phyloP scores from a whole-genome alignment of 2,888 invertebrate species.

The Dichetophora obliterata region DNA sequence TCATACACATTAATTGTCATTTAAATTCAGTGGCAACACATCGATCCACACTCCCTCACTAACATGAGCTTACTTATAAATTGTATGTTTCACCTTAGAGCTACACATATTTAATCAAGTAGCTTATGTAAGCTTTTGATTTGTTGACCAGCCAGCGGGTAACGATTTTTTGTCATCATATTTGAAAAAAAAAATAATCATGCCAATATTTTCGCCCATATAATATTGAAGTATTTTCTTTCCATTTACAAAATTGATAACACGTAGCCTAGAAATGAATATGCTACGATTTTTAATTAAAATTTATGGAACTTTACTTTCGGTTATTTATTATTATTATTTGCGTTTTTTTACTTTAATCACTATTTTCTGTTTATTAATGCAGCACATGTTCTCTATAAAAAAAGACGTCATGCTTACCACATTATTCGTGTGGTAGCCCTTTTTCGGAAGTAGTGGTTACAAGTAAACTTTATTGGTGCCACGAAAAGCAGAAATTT shows the following conservation, averaged over 20 bases:
- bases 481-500: too few species aligned
- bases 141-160: not conserved
- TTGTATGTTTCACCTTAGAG: too few species aligned
- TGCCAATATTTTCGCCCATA: not conserved
- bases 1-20: slow-evolving; percentile 10
- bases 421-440: not conserved
- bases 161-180: not conserved
- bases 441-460: not conserved
- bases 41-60: not conserved
- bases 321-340: not conserved
- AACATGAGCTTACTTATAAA: not conserved
- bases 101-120: not conserved
- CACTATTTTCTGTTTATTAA: slow-evolving; percentile 12
- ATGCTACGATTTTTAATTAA: slow-evolving; percentile 21
- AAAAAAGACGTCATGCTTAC: not conserved
- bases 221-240: not conserved
- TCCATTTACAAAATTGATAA: not conserved
- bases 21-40: not conserved
- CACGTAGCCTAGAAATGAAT: not conserved
- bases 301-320: not conserved
- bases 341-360: not conserved
- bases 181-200: not conserved
- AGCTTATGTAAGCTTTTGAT: not conserved
- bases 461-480: too few species aligned
- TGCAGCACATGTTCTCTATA: slow-evolving; percentile 19